Evolutionary conservation across 2,888 invertebrate genomes (phyloP).

Genomic region (Cryptus viduatorius): DNA sequence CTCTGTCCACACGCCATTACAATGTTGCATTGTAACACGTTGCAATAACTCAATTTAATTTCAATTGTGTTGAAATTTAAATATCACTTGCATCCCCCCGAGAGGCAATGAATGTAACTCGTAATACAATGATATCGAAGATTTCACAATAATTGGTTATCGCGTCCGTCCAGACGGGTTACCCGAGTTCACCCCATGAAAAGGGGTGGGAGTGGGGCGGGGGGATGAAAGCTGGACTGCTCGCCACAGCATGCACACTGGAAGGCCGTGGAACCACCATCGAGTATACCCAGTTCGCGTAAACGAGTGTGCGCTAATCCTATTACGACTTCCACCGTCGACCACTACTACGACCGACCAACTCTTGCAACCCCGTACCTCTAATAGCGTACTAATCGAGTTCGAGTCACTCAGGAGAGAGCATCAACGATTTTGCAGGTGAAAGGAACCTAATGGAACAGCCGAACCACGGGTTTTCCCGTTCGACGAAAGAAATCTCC

Average conservation of each 20-base stretch:
- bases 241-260: constrained; percentile 35
- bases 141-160: constrained; percentile 64
- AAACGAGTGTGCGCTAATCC: constrained; percentile 71
- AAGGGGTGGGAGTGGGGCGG: background rate
- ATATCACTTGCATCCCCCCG: background rate
- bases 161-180: constrained; percentile 57
- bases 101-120: constrained; percentile 20
- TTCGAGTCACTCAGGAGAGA: constrained; percentile 66
- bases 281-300: constrained; percentile 56
- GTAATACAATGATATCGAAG: constrained; percentile 52
- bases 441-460: constrained; percentile 59
- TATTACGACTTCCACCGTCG: constrained; percentile 70
- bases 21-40: background rate
- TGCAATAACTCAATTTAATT: constrained; percentile 6
- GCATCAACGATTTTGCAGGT: constrained; percentile 65
- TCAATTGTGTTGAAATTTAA: constrained; percentile 21
- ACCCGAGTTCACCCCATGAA: constrained; percentile 43
- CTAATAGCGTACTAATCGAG: constrained; percentile 72
- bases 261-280: constrained; percentile 29
- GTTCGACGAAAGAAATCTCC: constrained; percentile 41
- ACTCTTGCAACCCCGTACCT: constrained; percentile 60
- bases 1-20: background rate
- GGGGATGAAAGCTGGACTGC: constrained; percentile 29
- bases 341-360: constrained; percentile 50
- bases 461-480: constrained; percentile 9